Conservation (phyloP, 2,113 vertebrate species). For the Microcebus griseorufus region DNA sequence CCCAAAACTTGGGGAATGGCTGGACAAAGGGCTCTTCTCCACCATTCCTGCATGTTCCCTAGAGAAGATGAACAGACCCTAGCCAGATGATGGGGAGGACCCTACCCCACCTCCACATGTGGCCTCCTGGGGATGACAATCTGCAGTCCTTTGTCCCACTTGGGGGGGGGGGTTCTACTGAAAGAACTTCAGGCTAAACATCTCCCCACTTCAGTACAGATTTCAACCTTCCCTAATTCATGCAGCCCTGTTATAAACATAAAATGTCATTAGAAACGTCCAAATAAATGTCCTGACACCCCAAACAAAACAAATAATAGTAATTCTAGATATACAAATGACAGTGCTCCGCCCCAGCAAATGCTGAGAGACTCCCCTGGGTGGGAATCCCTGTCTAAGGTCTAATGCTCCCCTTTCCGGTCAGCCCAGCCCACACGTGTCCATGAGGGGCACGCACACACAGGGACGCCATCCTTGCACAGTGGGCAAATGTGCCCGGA, state of each 20-base stretch:
- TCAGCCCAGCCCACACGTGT: fast-evolving
- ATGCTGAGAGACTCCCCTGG: neutral
- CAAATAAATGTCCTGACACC: neutral
- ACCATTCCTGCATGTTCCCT: neutral
- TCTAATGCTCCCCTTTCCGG: neutral
- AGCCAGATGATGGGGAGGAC: neutral
- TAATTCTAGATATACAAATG: neutral
- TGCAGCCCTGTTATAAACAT: neutral
- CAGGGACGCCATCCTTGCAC: neutral
- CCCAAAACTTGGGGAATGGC: neutral
- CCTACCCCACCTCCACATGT: no score
- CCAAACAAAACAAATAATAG: neutral
- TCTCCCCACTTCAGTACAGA: neutral
- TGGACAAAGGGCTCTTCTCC: no score
- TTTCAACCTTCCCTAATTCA: neutral
- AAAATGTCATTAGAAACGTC: conserved; percentile 31
- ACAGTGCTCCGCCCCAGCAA: fast-evolving
- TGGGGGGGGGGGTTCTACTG: neutral
- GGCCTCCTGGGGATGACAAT: neutral
- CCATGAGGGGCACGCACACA: fast-evolving
- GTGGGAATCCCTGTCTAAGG: neutral
- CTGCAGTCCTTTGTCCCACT: neutral
- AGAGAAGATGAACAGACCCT: neutral
- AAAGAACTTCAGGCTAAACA: neutral
- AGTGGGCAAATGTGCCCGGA: neutral